Evolutionary conservation across 2,797 vertebrate species (phyloP).

Genomic region (Morus bassanus): DNA sequence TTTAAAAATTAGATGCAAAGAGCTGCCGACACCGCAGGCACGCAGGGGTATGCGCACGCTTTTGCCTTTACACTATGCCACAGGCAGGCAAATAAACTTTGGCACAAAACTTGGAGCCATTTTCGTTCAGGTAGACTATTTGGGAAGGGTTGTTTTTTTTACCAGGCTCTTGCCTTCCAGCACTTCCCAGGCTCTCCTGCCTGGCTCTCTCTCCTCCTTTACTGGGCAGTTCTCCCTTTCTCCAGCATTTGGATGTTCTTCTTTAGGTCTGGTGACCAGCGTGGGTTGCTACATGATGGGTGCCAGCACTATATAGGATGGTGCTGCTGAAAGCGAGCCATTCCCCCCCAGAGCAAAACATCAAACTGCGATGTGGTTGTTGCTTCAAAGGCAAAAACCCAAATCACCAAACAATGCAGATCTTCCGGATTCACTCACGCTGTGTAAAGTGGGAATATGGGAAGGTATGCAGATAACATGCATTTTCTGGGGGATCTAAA

Average conservation of each 20-base stretch:
- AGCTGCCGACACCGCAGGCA: neutral
- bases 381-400: neutral
- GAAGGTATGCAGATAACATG: neutral
- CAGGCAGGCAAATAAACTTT: neutral
- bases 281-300: neutral
- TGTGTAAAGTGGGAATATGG: neutral
- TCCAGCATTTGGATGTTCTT: neutral
- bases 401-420: neutral
- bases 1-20: neutral
- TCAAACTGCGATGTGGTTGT: too few relatives aligned
- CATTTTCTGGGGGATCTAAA: neutral
- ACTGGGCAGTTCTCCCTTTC: neutral
- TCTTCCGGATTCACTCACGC: too few relatives aligned
- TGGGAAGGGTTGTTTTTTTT: neutral
- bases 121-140: neutral
- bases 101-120: neutral
- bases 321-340: neutral
- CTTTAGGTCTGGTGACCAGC: neutral
- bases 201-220: neutral
- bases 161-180: neutral
- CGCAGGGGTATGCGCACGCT: too few relatives aligned
- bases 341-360: neutral
- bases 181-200: neutral
- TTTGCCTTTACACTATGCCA: neutral
- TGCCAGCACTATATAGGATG: fast-evolving